Conservation (phyloP, 2,888 invertebrate species). For the Deroplatys truncata region DNA sequence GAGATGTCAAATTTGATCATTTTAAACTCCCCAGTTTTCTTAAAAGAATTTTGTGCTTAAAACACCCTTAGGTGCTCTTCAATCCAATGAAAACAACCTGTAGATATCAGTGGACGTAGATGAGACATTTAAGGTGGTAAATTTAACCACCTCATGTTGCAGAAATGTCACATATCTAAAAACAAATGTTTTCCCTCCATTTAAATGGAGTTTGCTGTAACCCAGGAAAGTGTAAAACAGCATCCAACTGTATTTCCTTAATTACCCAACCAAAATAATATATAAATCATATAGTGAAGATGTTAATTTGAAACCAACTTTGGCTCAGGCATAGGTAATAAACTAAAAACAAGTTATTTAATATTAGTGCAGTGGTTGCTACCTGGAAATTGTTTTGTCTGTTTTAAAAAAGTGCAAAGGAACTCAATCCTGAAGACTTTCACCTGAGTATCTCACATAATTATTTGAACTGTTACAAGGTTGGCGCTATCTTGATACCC, state of each 20-base stretch:
- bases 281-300: neutral
- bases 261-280: neutral
- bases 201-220: too few relatives aligned
- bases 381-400: neutral
- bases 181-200: too few relatives aligned
- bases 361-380: neutral
- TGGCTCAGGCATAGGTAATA: neutral
- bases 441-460: neutral
- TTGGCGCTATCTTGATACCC: conserved; percentile 44
- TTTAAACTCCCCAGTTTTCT: too few relatives aligned
- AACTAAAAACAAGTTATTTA: neutral
- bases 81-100: too few relatives aligned
- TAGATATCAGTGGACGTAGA: too few relatives aligned
- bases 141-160: too few relatives aligned
- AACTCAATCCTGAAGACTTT: neutral
- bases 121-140: too few relatives aligned
- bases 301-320: neutral
- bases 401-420: neutral
- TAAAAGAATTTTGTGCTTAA: too few relatives aligned
- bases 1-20: too few relatives aligned
- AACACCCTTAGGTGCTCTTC: too few relatives aligned
- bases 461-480: neutral
- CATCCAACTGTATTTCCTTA: neutral
- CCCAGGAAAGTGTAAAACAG: too few relatives aligned
- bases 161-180: too few relatives aligned